Conservation (phyloP, 2,888 invertebrate species). For the Sympetrum striolatum region DNA sequence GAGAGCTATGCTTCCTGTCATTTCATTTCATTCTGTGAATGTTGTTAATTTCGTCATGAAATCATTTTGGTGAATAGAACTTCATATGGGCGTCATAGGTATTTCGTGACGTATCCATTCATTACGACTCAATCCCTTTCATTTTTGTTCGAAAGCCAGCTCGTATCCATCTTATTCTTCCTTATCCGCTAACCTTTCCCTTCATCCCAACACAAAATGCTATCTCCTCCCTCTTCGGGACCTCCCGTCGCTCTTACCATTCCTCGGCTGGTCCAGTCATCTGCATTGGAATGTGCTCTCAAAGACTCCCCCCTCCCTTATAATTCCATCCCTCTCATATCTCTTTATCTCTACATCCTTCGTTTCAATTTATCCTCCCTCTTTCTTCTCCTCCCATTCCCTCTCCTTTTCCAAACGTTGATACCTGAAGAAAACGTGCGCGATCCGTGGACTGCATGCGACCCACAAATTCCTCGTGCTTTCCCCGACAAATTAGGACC, state of each 20-base stretch:
- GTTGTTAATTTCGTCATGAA: no score
- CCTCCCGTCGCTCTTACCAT: not conserved
- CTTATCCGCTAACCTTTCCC: not conserved
- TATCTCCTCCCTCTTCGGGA: not conserved
- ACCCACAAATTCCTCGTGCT: no score
- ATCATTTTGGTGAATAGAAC: no score
- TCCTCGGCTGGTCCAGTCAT: not conserved
- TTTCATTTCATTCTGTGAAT: no score
- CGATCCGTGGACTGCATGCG: no score
- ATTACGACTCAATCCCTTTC: not conserved
- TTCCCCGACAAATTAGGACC: no score
- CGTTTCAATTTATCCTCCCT: not conserved
- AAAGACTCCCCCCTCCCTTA: not conserved
- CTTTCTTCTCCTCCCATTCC: not conserved
- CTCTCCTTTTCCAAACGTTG: no score
- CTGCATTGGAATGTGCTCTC: conserved; percentile 36
- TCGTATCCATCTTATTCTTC: not conserved
- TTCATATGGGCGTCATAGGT: not conserved
- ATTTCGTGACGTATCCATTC: not conserved
- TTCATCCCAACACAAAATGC: not conserved
- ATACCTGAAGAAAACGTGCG: no score
- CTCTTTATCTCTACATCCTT: not conserved
- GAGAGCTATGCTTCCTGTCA: no score
- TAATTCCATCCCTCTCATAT: not conserved
- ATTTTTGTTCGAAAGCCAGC: not conserved